phyloP scores from a whole-genome alignment of 2,797 vertebrate species.

The Diceros bicornis region DNA sequence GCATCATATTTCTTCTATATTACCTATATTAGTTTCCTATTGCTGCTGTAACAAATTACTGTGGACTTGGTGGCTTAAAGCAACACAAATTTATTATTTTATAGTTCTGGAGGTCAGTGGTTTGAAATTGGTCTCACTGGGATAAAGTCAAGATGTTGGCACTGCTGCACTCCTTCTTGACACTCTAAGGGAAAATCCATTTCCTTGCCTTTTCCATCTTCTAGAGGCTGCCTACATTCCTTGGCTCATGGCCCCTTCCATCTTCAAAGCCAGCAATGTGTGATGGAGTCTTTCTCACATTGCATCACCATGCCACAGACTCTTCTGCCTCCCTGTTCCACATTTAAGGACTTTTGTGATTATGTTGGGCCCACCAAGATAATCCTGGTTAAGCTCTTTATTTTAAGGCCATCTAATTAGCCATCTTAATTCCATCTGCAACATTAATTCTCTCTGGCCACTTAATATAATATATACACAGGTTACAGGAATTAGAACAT shows the following conservation, averaged over 20 bases:
- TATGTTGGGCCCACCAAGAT: neutral
- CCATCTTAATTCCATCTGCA: neutral
- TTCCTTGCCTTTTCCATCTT: neutral
- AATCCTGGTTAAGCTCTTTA: neutral
- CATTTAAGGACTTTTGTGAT: neutral
- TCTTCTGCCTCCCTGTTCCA: neutral
- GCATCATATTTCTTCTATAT: neutral
- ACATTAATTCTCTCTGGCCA: neutral
- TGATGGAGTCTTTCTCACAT: neutral
- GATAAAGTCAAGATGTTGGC: neutral
- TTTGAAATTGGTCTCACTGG: neutral
- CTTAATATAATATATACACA: neutral
- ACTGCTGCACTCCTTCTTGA: neutral
- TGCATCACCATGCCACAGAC: neutral
- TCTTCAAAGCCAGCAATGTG: neutral
- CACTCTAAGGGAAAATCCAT: neutral
- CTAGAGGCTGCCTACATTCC: neutral
- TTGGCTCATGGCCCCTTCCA: neutral
- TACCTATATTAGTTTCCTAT: neutral
- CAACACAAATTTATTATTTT: neutral
- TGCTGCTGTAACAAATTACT: neutral
- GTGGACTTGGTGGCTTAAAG: neutral
- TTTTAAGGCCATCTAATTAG: conserved; percentile 1
- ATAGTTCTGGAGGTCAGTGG: neutral
- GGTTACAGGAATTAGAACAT: neutral